phyloP scores from a whole-genome alignment of 2,797 vertebrate genomes.

The Melanotaenia boesemani region DNA sequence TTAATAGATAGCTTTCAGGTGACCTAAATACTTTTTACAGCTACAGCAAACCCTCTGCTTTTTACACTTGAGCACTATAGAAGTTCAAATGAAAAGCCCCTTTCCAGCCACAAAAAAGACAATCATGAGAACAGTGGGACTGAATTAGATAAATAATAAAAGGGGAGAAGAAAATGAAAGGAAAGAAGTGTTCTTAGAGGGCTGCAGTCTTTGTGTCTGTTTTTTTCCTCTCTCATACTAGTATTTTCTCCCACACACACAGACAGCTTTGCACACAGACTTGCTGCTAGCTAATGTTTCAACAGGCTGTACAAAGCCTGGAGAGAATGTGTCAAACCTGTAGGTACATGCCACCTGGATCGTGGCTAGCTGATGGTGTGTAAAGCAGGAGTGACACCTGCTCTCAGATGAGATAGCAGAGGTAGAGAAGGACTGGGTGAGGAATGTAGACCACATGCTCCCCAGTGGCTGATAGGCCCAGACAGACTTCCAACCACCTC shows the following conservation, averaged over 20 bases:
- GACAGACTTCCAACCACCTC: conserved; percentile 56
- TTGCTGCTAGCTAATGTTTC: conserved; percentile 32
- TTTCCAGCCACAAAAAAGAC: conserved; percentile 22
- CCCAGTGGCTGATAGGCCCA: conserved; percentile 46
- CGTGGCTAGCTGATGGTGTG: conserved; percentile 63
- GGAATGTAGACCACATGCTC: conserved; percentile 63
- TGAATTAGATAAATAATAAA: conserved; percentile 23
- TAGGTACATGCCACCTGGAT: conserved; percentile 62
- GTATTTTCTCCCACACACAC: conserved; percentile 22
- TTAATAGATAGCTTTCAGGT: conserved; percentile 14
- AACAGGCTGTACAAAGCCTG: conserved; percentile 42
- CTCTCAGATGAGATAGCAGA: conserved; percentile 35
- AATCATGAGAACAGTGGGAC: conserved; percentile 10
- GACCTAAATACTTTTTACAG: conserved; percentile 16
- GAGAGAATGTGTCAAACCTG: conserved; percentile 63
- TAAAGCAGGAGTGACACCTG: conserved; percentile 72
- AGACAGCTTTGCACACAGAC: conserved; percentile 14
- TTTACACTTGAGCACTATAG: conserved; percentile 24
- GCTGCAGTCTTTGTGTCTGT: conserved; percentile 23
- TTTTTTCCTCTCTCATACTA: conserved; percentile 18
- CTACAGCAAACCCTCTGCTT: background rate
- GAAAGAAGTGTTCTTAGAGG: conserved; percentile 37
- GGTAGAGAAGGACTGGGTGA: conserved; percentile 25
- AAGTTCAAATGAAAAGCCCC: conserved; percentile 36
- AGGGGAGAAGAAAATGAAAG: conserved; percentile 6